Base-by-base conservation (phyloP, 2,888 invertebrate genomes). In the Matsumyia berberina region DNA sequence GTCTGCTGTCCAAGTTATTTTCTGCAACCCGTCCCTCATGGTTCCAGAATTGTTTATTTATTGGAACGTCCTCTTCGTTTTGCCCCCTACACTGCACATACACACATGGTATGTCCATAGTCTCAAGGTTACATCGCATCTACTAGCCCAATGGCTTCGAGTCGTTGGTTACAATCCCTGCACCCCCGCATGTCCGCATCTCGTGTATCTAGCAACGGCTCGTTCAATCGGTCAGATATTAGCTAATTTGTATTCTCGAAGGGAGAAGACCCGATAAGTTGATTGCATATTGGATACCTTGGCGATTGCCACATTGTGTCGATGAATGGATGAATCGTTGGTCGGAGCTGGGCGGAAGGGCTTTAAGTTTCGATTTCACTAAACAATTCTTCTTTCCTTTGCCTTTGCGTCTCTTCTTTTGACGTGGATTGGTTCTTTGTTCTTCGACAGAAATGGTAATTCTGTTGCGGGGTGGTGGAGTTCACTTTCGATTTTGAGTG, bases 181-280 rank as follows among this genome's bases (percentile, higher is more conserved):
- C 46, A 24, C 5, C n/a, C 19, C 11, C 12, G 29, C 46, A 33
- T 17, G 4, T 29, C 15, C 39, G 5, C n/a, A 11, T 15, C 11
- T 4, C 44, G 5, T 11, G 15, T 33, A 12, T 33, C 9, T 35
- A 35, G n/a, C 31, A 24, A 24, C 11, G 11, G 62, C n/a, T 24
- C 46, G 15, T 62, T 42, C 62, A 73, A 35, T 64, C 73, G 73
- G 73, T 44, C 73, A 73, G 73, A 73, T 62, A 64, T 53, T 35
- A 37, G 64, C 73, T 73, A 64, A 73, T 73, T 73, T 73, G 62
- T 73, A 73, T 73, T 64, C 73, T 73, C 19, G 53, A 64, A 64
- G 62, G 64, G 62, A 64, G 44, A 62, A 55, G 12, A 44, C 62
- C 53, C 44, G 62, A 73, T 73, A 73, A 53, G 73, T 60, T 62